phyloP scores from a whole-genome alignment of 2,797 vertebrate species.

The Hyperoplus lanceolatus region DNA sequence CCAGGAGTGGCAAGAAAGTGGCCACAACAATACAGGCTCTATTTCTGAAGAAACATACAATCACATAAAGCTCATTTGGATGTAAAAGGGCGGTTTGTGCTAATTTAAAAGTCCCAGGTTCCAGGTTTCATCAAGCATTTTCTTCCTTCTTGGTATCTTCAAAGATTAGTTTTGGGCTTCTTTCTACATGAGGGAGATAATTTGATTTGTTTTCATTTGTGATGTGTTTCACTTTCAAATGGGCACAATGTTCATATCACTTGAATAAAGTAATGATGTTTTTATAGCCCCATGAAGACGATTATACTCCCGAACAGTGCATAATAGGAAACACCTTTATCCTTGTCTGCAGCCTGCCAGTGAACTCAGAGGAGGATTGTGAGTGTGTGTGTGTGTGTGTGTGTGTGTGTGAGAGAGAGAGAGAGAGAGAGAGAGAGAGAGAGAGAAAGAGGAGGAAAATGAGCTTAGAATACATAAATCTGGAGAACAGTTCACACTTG shows the following conservation, averaged over 20 bases:
- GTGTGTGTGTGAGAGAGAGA: slow-evolving; percentile 22
- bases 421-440: slow-evolving; percentile 15
- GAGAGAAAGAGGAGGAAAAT: slow-evolving; percentile 45
- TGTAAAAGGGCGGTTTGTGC: slow-evolving; percentile 1
- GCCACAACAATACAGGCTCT: too few species aligned
- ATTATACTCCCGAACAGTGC: slow-evolving; percentile 37
- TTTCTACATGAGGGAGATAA: background rate
- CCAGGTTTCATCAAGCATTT: slow-evolving; percentile 19
- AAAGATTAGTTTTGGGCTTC: slow-evolving; percentile 18
- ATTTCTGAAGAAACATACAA: background rate
- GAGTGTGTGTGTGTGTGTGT: slow-evolving; percentile 25
- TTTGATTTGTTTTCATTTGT: slow-evolving; percentile 30
- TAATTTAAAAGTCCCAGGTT: slow-evolving; percentile 10
- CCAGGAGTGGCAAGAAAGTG: too few species aligned
- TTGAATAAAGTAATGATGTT: slow-evolving; percentile 36
- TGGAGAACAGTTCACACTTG: slow-evolving; percentile 44
- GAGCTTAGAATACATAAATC: slow-evolving; percentile 58
- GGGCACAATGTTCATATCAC: slow-evolving; percentile 7
- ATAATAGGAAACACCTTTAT: slow-evolving; percentile 46
- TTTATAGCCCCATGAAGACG: slow-evolving; percentile 37
- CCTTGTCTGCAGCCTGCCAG: slow-evolving; percentile 42
- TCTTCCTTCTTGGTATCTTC: slow-evolving; percentile 15
- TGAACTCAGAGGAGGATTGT: slow-evolving; percentile 49
- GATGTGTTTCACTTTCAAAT: slow-evolving; percentile 30
- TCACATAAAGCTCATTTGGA: slow-evolving; percentile 16